Percentiles rank a stretch among this genome's conserved stretches.
These are phyloP conservation scores for Parasteatoda tepidariorum DNA, from an alignment of 1,140 invertebrate genomes.

Conservation along the genomic window DNA sequence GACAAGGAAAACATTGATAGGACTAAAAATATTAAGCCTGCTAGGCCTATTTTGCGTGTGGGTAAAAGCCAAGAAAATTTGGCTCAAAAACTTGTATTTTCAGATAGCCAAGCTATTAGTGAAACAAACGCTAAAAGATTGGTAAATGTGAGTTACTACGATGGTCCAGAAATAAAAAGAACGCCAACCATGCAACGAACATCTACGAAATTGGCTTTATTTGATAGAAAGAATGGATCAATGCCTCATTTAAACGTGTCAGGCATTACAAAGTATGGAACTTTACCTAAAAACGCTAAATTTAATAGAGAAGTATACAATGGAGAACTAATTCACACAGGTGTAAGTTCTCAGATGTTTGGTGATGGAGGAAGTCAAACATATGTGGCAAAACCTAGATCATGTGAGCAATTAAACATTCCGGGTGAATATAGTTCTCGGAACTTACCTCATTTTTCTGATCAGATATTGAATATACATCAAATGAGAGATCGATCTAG, in stretches of 20 bases:
- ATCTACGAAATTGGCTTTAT: conserved; percentile 20
- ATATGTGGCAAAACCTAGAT: background rate
- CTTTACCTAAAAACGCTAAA: conserved; percentile 16
- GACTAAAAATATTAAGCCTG: background rate
- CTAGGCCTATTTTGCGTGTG: conserved; percentile 13
- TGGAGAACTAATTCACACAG: background rate
- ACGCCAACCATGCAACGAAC: conserved; percentile 23
- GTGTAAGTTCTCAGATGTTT: background rate
- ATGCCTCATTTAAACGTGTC: conserved; percentile 38
- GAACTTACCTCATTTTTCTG: background rate
- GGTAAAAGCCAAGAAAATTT: conserved; percentile 30
- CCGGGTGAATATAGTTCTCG: background rate
- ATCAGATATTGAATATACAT: background rate
- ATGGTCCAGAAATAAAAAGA: conserved; percentile 16
- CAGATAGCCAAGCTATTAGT: background rate
- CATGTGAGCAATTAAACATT: background rate
- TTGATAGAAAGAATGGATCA: conserved; percentile 43
- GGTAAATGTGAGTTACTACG: background rate
- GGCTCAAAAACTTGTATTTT: background rate
- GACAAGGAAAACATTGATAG: conserved; percentile 30
- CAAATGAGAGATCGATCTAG: background rate
- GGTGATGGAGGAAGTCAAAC: background rate
- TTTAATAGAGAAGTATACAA: background rate
- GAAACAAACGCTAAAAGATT: background rate
- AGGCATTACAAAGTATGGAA: conserved; percentile 17